Evolutionary conservation across 2,113 vertebrate species (phyloP).

Genomic region (Anguilla japonica): DNA sequence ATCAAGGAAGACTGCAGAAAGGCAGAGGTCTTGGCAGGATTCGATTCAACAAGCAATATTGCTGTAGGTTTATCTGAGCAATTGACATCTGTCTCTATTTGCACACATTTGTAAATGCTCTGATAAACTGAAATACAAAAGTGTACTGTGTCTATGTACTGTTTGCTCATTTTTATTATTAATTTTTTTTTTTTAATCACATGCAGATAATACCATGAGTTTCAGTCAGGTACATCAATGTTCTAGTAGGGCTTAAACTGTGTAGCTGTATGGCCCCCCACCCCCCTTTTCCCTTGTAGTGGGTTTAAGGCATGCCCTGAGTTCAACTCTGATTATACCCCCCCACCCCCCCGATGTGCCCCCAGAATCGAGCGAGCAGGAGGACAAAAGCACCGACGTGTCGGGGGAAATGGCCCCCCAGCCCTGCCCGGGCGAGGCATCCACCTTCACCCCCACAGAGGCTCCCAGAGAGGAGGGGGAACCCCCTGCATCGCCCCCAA

Average conservation of each 20-base stretch:
- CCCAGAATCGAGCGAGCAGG: slow-evolving; percentile 93
- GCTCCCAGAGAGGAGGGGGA: slow-evolving; percentile 78
- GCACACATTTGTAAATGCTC: neutral
- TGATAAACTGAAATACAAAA: neutral
- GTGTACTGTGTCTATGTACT: neutral
- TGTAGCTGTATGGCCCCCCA: neutral
- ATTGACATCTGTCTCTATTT: slow-evolving; percentile 4
- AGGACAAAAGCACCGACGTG: slow-evolving; percentile 86
- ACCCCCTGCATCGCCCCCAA: slow-evolving; percentile 70
- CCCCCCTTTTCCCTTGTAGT: neutral
- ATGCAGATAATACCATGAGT: no score
- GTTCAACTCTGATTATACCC: neutral
- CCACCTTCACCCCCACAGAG: slow-evolving; percentile 75
- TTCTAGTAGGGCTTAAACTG: no score
- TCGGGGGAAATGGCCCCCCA: slow-evolving; percentile 78
- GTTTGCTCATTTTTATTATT: no score
- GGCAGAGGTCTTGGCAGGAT: neutral
- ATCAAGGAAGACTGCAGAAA: slow-evolving; percentile 11
- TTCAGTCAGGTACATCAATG: no score
- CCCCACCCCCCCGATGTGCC: slow-evolving; percentile 21
- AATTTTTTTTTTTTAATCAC: no score
- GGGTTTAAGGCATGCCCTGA: neutral
- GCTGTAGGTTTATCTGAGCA: neutral
- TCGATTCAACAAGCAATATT: neutral
- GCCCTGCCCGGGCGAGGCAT: slow-evolving; percentile 68